Base-by-base conservation (phyloP, 2,797 vertebrate genomes). In the Fundulus diaphanus region DNA sequence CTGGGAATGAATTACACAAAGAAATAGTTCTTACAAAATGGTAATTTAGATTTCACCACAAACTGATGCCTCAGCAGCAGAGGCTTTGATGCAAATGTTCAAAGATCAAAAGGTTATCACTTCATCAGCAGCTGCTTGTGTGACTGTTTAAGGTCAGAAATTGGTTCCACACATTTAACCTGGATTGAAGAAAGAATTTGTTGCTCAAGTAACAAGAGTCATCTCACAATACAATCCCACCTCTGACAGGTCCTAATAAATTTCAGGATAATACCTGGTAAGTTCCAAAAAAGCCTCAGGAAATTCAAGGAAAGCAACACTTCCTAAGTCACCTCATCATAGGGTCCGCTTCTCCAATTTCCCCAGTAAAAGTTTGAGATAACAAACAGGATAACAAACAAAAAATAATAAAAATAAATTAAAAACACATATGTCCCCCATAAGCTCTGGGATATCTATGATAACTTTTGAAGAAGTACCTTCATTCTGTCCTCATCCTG, bases 31-130 rank as follows among this genome's bases (percentile, higher is more conserved):
- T 59, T 33, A 22, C 16, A 22, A 20, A 61, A 5, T 22, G 7
- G 7, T 11, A 63, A 35, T 40, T 65, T 20, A 71, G 24, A 57
- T 54, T 11, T 54, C 12, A 35, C n/a, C 16, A 56, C 29, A 27
- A 42, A 56, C 15, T 56, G 13, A 5, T 40, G 1, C 40, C 5
- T 22, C 5, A 63, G 35, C 12, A 63, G 29, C 29, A 35, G 27
- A 73, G 8, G 9, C 44, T 73, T 46, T 59, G 40, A 46, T 29
- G 54, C 54, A 33, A 73, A 73, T n/a, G 71, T 31, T 33, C 27
- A 33, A 49, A 31, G 7, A 46, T 31, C 11, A 11, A 48, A 56
- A 59, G 48, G 44, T 63, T 35, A 57, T 35, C 31, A 49, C 44
- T 37, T 44, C 57, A 49, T 63, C 44, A 22, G 42, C 22, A 48